Evolutionary conservation across 2,888 invertebrate genomes (phyloP), one percentile per base, ranked within the genome.

Genomic region (Prosopocoilus inquinatus): DNA sequence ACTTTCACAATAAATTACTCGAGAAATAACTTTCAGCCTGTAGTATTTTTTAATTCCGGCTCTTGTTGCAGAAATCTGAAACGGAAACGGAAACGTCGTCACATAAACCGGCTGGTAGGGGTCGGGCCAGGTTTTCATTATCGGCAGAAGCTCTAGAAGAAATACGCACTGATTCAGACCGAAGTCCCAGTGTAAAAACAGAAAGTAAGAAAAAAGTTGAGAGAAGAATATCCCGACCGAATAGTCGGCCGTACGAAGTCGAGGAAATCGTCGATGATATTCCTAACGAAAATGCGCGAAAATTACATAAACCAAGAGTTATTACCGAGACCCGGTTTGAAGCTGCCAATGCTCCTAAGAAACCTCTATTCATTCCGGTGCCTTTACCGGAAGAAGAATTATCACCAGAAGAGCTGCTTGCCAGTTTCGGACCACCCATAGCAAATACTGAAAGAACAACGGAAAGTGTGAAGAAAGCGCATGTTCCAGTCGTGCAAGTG

Each of bases 221-320:
- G 50, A 64, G 70, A 57, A 66, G 66, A 58, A 58, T 67, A 44
- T 54, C 63, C 9, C 64, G 64, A 45, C 60, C 49, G 36, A 60
- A 51, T 58, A 64, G 50, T 15, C 47, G 44, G 38, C 44, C 52
- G 4, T 77, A 76, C 53, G 74, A 75, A 63, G 76, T 77, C n/a
- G 63, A 73, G 61, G 77, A 77, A 68, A 49, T 67, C 3, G 56
- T 76, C 5, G 75, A 77, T 49, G 77, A 77, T 43, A 67, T 71
- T 47, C 74, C 75, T 12, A 65, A 68, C 53, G 69, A 71, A 50
- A 61, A 68, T 2, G 61, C 63, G 11, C 62, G 61, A 48, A 65
- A 67, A 57, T 62, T 64, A 11, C 63, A 64, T 15, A 72, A 69
- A 59, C 64, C 74, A 0, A 66, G 70, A 53, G 72, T 74, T 15